Conservation (phyloP, 2,888 invertebrate species). For the Pammene aurita region DNA sequence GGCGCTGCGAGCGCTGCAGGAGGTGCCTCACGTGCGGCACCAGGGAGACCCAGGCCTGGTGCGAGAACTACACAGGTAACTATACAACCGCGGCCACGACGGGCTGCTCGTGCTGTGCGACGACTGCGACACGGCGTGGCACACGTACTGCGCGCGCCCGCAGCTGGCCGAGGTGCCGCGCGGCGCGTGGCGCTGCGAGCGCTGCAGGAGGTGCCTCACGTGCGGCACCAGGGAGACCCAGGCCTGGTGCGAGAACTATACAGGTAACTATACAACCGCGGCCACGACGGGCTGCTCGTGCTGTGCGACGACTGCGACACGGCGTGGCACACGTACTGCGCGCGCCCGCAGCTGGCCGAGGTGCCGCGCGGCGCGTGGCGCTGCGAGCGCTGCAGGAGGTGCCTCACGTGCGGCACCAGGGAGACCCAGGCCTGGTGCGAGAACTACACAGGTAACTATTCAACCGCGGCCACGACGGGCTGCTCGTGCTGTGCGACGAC, state of each 20-base stretch:
- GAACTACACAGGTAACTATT: slow-evolving; percentile 82
- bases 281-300: slow-evolving; percentile 79
- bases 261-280: slow-evolving; percentile 69
- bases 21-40: slow-evolving; percentile 95
- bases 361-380: slow-evolving; percentile 99
- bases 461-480: slow-evolving; percentile 99
- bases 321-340: slow-evolving; percentile 99
- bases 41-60: slow-evolving; percentile 88
- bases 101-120: slow-evolving; percentile 97
- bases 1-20: slow-evolving; percentile 99
- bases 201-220: slow-evolving; percentile 95
- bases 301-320: slow-evolving; percentile 99
- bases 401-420: slow-evolving; percentile 81
- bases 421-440: slow-evolving; percentile 62
- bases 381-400: slow-evolving; percentile 98
- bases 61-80: slow-evolving; percentile 85
- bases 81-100: slow-evolving; percentile 89
- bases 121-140: slow-evolving; percentile 99
- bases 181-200: slow-evolving; percentile 99
- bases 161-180: slow-evolving; percentile 96
- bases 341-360: slow-evolving; percentile 95
- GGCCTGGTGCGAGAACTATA: slow-evolving; percentile 85
- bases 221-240: slow-evolving; percentile 94
- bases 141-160: slow-evolving; percentile 99
- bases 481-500: slow-evolving; percentile 99